Conservation (phyloP, 2,888 invertebrate genomes). For the Synergus itoensis region DNA sequence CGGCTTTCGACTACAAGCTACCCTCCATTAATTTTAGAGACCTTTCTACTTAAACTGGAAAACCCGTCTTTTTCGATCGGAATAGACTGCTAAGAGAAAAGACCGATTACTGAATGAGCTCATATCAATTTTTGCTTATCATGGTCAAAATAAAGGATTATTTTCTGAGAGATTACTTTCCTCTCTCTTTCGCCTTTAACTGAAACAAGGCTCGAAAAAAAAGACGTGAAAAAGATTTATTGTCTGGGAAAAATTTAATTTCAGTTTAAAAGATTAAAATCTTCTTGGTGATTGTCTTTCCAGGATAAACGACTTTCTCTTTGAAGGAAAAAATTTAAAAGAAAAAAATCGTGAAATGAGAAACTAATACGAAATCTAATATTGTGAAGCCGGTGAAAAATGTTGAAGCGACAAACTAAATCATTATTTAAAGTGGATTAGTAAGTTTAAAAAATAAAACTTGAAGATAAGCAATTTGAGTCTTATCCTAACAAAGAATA, state of each 20-base stretch:
- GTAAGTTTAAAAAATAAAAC: too few relatives aligned
- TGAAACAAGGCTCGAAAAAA: neutral
- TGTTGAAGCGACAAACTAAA: too few relatives aligned
- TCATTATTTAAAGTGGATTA: too few relatives aligned
- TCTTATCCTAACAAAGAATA: too few relatives aligned
- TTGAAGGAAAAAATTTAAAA: neutral
- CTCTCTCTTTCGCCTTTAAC: neutral
- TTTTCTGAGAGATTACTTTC: neutral
- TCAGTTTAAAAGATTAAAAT: too few relatives aligned
- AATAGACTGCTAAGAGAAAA: constrained; percentile 6
- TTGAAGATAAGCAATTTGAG: too few relatives aligned
- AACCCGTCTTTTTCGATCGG: neutral
- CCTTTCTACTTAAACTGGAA: constrained; percentile 2
- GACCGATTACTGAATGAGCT: neutral
- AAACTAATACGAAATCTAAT: too few relatives aligned
- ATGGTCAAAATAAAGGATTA: neutral
- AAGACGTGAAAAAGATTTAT: neutral
- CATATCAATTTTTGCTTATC: neutral
- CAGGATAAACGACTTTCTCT: neutral
- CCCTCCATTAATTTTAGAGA: constrained; percentile 32
- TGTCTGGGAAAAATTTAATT: too few relatives aligned
- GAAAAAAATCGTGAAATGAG: neutral
- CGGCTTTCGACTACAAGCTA: constrained; percentile 15
- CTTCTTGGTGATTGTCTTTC: too few relatives aligned
- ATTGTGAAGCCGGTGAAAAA: too few relatives aligned